These are phyloP conservation scores for Eumeta japonica DNA, from an alignment of 1,140 invertebrate species.

Conservation along the genomic window DNA sequence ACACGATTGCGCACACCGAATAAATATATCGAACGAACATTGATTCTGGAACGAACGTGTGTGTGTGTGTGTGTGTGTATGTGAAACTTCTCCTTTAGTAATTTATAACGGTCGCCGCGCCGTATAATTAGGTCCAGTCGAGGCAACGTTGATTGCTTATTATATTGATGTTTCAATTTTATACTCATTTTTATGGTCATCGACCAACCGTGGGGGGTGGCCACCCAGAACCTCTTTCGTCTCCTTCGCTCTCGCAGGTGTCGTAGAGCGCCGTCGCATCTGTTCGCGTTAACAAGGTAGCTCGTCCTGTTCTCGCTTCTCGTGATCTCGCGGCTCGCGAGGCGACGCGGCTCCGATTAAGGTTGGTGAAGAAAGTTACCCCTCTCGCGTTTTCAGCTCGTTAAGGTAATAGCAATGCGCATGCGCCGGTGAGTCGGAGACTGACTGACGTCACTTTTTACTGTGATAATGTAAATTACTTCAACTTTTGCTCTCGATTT, in stretches of 20 bases:
- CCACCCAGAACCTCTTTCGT: slow-evolving; percentile 38
- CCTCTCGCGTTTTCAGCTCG: slow-evolving; percentile 17
- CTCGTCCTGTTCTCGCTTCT: slow-evolving; percentile 19
- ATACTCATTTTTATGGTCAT: slow-evolving; percentile 58
- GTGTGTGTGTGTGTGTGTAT: no score
- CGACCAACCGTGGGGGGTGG: slow-evolving; percentile 52
- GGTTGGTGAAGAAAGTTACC: slow-evolving; percentile 39
- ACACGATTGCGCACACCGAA: no score
- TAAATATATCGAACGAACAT: no score
- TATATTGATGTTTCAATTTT: slow-evolving; percentile 59
- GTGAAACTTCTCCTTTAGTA: slow-evolving; percentile 34
- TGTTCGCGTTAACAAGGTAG: slow-evolving; percentile 23
- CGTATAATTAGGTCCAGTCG: slow-evolving; percentile 48
- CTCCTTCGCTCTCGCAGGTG: slow-evolving; percentile 20
- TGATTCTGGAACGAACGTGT: slow-evolving; percentile 37
- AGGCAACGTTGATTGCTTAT: slow-evolving; percentile 53
- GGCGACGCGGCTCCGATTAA: slow-evolving; percentile 33
- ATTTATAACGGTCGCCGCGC: slow-evolving; percentile 46
- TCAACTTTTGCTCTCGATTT: slow-evolving; percentile 7
- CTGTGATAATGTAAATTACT: slow-evolving; percentile 28
- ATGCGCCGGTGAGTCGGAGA: neutral
- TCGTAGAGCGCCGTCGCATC: slow-evolving; percentile 25
- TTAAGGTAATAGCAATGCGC: neutral
- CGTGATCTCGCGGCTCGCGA: slow-evolving; percentile 19
- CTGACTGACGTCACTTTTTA: slow-evolving; percentile 2